A percentile compares a stretch with the other conserved stretches of the same genome.
Evolutionary conservation across 2,888 invertebrate genomes (phyloP).

Genomic region (Gisinianus flammeolus): DNA sequence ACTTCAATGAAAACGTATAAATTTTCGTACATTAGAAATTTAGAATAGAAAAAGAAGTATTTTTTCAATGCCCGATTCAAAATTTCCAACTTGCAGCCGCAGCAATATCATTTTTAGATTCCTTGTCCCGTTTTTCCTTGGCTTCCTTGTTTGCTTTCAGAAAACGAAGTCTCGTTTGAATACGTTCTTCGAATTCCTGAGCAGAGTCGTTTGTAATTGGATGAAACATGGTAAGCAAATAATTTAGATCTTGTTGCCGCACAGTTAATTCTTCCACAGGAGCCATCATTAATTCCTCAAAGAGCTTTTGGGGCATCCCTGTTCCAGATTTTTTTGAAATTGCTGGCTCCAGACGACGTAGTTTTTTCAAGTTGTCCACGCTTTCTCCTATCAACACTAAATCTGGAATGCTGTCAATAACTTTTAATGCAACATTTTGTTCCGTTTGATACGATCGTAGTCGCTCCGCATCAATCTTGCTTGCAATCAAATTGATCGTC

Average conservation of each 20-base stretch:
- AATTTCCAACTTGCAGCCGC: not conserved
- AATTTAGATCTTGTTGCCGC: not conserved
- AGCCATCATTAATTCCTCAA: not conserved
- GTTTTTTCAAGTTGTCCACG: constrained; percentile 9
- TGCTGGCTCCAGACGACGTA: constrained; percentile 12
- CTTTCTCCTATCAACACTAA: constrained; percentile 5
- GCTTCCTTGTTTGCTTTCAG: not conserved
- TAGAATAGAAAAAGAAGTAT: too few species aligned
- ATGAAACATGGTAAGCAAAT: not conserved
- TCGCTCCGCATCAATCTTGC: constrained; percentile 69
- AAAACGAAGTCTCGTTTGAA: not conserved
- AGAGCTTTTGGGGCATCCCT: not conserved
- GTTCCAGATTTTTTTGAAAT: not conserved
- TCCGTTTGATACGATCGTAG: constrained; percentile 64
- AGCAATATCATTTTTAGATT: not conserved
- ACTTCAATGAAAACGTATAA: too few species aligned
- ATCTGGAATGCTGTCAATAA: constrained; percentile 19
- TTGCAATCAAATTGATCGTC: constrained; percentile 75
- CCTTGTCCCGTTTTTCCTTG: too few species aligned
- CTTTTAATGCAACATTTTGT: not conserved
- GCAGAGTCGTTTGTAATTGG: not conserved
- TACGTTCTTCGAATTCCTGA: not conserved
- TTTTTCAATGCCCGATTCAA: too few species aligned
- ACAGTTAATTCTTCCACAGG: not conserved
- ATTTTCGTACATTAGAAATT: too few species aligned